A percentile compares a stretch with the other conserved stretches of the same genome.
Conservation (phyloP, 2,888 invertebrate genomes). For the Nudaria mundana region DNA sequence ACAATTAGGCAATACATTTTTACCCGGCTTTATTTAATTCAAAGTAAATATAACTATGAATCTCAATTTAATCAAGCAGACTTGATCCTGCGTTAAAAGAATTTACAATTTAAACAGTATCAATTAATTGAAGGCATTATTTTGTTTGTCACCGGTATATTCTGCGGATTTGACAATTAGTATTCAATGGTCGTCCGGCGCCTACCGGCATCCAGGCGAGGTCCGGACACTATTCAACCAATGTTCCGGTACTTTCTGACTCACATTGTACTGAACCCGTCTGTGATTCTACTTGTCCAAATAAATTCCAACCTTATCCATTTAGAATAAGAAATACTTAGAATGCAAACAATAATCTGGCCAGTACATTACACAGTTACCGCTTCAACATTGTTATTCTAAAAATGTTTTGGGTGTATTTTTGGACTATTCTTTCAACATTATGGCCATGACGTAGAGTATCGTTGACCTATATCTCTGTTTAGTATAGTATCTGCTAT, state of each 20-base stretch:
- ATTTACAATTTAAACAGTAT: constrained; percentile 41
- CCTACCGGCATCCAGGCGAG: constrained; percentile 52
- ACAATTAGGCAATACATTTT: no score
- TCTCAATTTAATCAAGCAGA: constrained; percentile 31
- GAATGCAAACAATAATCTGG: constrained; percentile 11
- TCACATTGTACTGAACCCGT: constrained; percentile 50
- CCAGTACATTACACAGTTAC: constrained; percentile 31
- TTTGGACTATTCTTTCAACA: constrained; percentile 48
- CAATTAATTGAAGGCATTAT: constrained; percentile 31
- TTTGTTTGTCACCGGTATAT: constrained; percentile 35
- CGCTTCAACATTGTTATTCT: constrained; percentile 56
- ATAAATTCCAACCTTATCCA: constrained; percentile 24
- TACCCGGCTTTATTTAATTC: no score
- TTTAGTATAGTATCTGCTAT: constrained; percentile 24
- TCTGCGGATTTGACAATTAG: constrained; percentile 40
- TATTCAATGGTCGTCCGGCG: constrained; percentile 50
- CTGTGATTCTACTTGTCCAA: not conserved
- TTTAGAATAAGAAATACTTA: constrained; percentile 13
- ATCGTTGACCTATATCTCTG: constrained; percentile 52
- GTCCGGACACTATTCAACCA: constrained; percentile 56
- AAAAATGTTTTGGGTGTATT: constrained; percentile 45
- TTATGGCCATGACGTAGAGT: constrained; percentile 44
- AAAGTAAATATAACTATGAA: constrained; percentile 2
- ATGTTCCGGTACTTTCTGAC: constrained; percentile 71
- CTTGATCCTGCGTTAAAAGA: constrained; percentile 23